Percentiles rank a stretch among this genome's conserved stretches.
Conservation (phyloP, 2,113 vertebrate species). For the Crotalus helleri region DNA sequence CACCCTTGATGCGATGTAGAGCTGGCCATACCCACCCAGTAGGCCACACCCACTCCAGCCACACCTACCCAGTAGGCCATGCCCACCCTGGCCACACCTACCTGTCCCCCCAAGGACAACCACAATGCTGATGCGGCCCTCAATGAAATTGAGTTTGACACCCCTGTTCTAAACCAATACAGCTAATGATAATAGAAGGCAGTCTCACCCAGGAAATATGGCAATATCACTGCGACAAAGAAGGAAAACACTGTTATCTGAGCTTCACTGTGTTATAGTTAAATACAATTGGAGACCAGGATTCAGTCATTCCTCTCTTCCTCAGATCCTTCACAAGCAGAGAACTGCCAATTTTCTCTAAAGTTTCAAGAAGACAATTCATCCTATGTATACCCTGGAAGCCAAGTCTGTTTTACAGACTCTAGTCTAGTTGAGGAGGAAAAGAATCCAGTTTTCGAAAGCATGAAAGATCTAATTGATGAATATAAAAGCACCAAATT, state of each 20-base stretch:
- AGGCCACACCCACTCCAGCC: no score
- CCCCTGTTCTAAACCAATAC: neutral
- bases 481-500: neutral
- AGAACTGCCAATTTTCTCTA: neutral
- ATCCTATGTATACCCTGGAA: neutral
- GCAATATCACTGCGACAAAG: neutral
- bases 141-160: no score
- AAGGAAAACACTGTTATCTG: neutral
- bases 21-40: no score
- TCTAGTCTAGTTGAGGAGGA: neutral
- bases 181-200: neutral
- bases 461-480: neutral
- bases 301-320: neutral
- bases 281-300: neutral
- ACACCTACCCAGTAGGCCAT: no score
- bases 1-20: no score
- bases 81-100: no score
- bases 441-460: neutral
- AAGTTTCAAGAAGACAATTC: neutral
- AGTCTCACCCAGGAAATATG: neutral
- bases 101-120: no score
- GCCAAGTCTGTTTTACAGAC: no score
- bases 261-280: neutral
- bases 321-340: neutral
- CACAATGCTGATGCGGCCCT: no score